Evolutionary conservation across 2,888 invertebrate genomes (phyloP).

Genomic region (Nesidiocoris tenuis): DNA sequence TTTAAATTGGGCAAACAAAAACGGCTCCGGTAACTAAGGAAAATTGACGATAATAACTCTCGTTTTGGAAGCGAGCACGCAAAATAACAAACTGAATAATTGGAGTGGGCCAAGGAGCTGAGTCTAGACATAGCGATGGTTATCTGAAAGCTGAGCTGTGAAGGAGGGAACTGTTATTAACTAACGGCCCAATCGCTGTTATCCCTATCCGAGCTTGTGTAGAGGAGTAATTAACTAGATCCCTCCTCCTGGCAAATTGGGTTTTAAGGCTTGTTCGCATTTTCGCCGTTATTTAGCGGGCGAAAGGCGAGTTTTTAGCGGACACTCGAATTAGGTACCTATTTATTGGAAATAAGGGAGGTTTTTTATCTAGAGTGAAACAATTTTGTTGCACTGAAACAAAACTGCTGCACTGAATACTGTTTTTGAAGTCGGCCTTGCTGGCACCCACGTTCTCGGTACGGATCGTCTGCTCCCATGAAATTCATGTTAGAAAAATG

Average conservation of each 20-base stretch:
- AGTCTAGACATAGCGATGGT: constrained; percentile 21
- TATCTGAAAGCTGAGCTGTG: constrained; percentile 5
- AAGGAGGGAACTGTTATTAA: constrained; percentile 11
- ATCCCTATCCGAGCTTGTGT: neutral
- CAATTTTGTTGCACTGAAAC: too few species aligned
- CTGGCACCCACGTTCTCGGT: too few species aligned
- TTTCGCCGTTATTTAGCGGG: neutral
- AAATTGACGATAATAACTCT: constrained; percentile 28
- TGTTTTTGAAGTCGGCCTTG: too few species aligned
- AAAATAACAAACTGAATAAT: constrained; percentile 33
- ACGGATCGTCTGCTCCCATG: too few species aligned
- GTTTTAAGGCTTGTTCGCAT: constrained; percentile 8
- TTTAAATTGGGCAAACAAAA: constrained; percentile 25
- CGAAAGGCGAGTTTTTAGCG: too few species aligned
- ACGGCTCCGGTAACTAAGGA: constrained; percentile 9
- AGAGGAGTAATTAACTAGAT: constrained; percentile 15
- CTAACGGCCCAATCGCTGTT: neutral
- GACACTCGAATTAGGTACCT: too few species aligned
- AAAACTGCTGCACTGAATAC: too few species aligned
- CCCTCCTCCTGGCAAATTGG: neutral
- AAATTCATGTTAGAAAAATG: too few species aligned
- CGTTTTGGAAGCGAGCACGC: constrained; percentile 11
- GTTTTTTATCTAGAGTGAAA: too few species aligned
- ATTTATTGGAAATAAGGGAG: too few species aligned
- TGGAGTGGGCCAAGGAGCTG: constrained; percentile 16